These are phyloP conservation scores for Thecocarcelia acutangulata DNA, from an alignment of 2,888 invertebrate genomes.

Conservation along the genomic window DNA sequence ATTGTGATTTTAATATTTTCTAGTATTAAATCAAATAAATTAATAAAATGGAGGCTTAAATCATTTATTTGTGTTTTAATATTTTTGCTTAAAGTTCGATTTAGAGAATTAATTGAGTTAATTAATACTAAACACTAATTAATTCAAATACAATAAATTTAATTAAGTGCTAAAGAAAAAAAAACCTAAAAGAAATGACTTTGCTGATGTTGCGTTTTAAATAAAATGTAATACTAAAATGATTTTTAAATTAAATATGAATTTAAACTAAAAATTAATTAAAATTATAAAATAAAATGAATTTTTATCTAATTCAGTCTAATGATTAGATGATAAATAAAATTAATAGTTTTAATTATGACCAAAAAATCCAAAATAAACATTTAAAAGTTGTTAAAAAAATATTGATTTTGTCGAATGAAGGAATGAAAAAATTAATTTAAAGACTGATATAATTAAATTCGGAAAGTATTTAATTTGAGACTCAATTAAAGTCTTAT, in stretches of 20 bases:
- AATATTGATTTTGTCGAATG: neutral
- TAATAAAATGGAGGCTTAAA: conserved; percentile 1
- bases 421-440: conserved; percentile 30
- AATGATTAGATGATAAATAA: conserved; percentile 51
- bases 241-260: conserved; percentile 36
- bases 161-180: conserved; percentile 38
- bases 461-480: conserved; percentile 7
- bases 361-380: conserved; percentile 29
- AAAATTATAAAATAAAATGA: conserved; percentile 52
- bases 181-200: conserved; percentile 63
- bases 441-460: too few relatives aligned
- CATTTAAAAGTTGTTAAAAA: neutral
- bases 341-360: conserved; percentile 51
- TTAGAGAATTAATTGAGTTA: neutral
- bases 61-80: neutral
- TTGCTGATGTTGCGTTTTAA: conserved; percentile 45
- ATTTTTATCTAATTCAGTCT: conserved; percentile 67
- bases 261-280: conserved; percentile 40
- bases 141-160: conserved; percentile 44
- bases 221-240: conserved; percentile 39
- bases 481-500: conserved; percentile 43
- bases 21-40: conserved; percentile 8
- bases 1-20: neutral
- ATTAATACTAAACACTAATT: conserved; percentile 33
- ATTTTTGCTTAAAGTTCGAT: neutral